Conservation (phyloP, 2,888 invertebrate species). For the Nasonovia ribisnigri region DNA sequence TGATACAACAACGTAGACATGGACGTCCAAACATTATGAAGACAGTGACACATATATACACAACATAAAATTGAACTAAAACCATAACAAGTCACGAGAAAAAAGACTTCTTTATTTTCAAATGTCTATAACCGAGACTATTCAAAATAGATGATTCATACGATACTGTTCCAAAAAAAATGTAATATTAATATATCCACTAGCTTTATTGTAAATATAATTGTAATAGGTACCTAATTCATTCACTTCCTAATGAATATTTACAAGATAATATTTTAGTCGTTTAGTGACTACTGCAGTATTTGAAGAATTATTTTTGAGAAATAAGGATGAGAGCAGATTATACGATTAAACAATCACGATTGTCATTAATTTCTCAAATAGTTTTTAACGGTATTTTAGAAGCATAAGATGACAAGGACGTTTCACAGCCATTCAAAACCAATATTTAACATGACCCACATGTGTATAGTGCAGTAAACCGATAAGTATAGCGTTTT, state of each 20-base stretch:
- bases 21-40: background rate
- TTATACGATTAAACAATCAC: background rate
- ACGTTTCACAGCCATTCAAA: background rate
- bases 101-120: background rate
- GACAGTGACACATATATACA: background rate
- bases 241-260: background rate
- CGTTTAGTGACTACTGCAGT: background rate
- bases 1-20: background rate
- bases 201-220: background rate
- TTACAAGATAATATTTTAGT: background rate
- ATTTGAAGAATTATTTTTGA: background rate
- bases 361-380: background rate
- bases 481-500: slow-evolving; percentile 50
- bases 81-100: background rate
- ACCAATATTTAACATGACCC: slow-evolving; percentile 51
- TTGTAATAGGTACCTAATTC: background rate
- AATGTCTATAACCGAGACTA: background rate
- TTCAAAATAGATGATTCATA: background rate
- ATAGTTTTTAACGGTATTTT: slow-evolving; percentile 31
- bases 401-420: slow-evolving; percentile 2
- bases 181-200: background rate
- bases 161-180: background rate
- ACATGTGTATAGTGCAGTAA: slow-evolving; percentile 35
- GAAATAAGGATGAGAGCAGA: background rate
- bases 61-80: background rate